Conservation (phyloP, 2,888 invertebrate species). For the Lacanobia oleracea region DNA sequence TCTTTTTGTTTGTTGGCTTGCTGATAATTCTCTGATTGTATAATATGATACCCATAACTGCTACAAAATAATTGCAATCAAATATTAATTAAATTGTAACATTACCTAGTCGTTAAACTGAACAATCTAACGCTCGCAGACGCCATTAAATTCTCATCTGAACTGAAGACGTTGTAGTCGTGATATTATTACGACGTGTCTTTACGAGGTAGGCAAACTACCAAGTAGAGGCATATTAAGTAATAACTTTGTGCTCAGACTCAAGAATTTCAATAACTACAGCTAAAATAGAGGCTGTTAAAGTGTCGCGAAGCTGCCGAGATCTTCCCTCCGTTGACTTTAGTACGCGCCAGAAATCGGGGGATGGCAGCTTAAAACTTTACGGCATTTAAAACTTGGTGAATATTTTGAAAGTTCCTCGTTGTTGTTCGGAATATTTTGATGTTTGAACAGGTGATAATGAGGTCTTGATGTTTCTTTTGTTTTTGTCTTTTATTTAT, state of each 20-base stretch:
- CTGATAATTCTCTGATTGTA: background rate
- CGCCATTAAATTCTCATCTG: conserved; percentile 33
- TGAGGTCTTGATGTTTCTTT: conserved; percentile 19
- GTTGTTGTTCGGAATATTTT: conserved; percentile 29
- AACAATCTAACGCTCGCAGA: conserved; percentile 6
- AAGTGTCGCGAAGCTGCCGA: conserved; percentile 40
- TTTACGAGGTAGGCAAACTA: conserved; percentile 47
- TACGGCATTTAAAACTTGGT: conserved; percentile 44
- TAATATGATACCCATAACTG: background rate
- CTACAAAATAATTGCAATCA: background rate
- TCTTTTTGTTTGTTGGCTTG: background rate
- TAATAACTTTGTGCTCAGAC: conserved; percentile 55
- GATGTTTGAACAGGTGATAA: conserved; percentile 27
- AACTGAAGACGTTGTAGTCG: conserved; percentile 49
- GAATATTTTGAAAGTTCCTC: conserved; percentile 48
- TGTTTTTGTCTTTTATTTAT: background rate
- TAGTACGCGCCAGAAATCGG: conserved; percentile 38
- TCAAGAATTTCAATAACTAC: conserved; percentile 64
- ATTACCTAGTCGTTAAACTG: conserved; percentile 20
- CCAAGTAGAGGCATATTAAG: conserved; percentile 55
- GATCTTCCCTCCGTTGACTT: conserved; percentile 38
- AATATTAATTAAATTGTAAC: conserved; percentile 18
- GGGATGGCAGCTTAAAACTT: conserved; percentile 35
- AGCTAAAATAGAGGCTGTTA: conserved; percentile 44
- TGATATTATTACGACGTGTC: conserved; percentile 49